Evolutionary conservation across 1,140 invertebrate species (phyloP).

Genomic region (Coptotermes formosanus): DNA sequence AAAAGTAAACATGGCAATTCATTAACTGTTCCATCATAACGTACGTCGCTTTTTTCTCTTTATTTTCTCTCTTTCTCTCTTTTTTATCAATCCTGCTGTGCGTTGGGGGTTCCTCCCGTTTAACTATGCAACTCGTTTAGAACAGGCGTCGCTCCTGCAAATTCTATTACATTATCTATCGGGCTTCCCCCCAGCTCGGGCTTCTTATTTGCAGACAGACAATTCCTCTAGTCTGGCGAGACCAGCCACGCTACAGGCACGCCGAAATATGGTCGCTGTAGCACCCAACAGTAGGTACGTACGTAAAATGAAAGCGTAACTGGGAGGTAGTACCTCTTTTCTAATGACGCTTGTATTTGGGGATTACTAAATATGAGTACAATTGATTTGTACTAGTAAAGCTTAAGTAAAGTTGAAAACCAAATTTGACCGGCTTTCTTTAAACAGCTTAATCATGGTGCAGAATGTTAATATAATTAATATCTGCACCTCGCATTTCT

Average conservation of each 20-base stretch:
- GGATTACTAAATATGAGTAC: no score
- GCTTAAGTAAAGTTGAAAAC: no score
- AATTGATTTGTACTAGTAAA: no score
- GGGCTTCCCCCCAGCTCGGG: background rate
- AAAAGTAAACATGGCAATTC: constrained; percentile 15
- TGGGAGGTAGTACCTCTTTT: no score
- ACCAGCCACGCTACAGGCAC: background rate
- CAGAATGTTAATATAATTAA: no score
- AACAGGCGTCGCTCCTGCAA: background rate
- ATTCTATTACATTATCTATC: constrained; percentile 12
- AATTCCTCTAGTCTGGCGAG: background rate
- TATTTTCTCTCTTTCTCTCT: background rate
- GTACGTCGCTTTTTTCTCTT: background rate
- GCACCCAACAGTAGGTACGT: no score
- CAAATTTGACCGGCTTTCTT: no score
- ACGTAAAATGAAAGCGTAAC: no score
- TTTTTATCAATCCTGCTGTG: background rate
- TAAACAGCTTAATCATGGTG: no score
- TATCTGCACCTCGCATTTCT: no score
- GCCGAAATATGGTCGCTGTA: background rate
- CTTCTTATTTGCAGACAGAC: constrained; percentile 8
- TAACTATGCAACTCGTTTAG: constrained; percentile 11
- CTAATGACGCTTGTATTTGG: no score
- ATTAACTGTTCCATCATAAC: constrained; percentile 11
- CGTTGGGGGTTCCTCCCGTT: background rate